Percentiles rank a stretch among this genome's conserved stretches.
These are phyloP conservation scores for Rana temporaria DNA, from an alignment of 2,113 vertebrate genomes.

Conservation along the genomic window DNA sequence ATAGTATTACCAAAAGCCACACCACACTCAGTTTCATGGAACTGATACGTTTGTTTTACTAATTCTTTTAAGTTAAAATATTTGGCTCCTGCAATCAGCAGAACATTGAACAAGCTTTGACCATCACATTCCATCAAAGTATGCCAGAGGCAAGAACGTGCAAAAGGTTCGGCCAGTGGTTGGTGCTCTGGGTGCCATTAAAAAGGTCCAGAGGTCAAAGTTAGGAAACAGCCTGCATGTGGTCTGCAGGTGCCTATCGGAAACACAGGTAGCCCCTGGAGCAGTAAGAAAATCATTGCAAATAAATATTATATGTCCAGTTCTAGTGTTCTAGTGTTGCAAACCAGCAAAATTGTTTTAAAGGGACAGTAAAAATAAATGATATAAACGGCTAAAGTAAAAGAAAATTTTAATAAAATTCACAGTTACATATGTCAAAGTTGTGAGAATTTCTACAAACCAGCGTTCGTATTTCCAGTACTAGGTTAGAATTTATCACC, in stretches of 20 bases:
- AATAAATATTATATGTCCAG: constrained; percentile 4
- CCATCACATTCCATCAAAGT: constrained; percentile 37
- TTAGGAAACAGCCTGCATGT: constrained; percentile 39
- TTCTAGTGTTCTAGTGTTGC: neutral
- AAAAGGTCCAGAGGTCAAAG: constrained; percentile 35
- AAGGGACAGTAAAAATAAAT: too few species aligned
- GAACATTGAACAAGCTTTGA: neutral
- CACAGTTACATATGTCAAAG: too few species aligned
- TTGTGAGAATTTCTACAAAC: too few species aligned
- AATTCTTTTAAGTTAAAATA: constrained; percentile 5
- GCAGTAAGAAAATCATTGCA: constrained; percentile 6
- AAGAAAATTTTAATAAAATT: too few species aligned
- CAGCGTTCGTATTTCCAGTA: too few species aligned
- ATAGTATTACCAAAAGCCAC: neutral
- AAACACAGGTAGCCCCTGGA: constrained; percentile 33
- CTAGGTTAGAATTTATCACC: too few species aligned
- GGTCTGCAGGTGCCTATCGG: constrained; percentile 28
- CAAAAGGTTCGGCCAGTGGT: constrained; percentile 19
- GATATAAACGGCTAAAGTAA: too few species aligned
- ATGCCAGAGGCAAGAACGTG: constrained; percentile 35
- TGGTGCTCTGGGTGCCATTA: constrained; percentile 37
- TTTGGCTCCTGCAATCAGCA: constrained; percentile 23
- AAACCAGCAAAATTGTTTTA: neutral
- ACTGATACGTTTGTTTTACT: neutral
- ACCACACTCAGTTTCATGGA: neutral